Evolutionary conservation across 1,140 invertebrate species (phyloP), one percentile per base, ranked within the genome.

Genomic region (Penaeus japonicus): DNA sequence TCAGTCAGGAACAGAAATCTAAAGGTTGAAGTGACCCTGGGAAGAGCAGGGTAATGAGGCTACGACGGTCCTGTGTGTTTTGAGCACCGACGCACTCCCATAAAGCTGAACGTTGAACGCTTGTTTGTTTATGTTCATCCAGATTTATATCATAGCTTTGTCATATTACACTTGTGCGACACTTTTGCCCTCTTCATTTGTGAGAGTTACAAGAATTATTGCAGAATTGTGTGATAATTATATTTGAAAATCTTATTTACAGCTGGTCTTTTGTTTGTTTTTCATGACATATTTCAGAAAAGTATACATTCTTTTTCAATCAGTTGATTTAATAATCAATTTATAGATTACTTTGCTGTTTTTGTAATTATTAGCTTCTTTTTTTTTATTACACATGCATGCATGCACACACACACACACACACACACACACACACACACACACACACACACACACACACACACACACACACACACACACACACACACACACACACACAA

Each of bases 1-100:
- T 47, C 86, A 88, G 35, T 82, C 79, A n/a, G 81, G 80, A 22
- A 30, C 65, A 24, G 79, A 88, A 65, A 88, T 86, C 17, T 86
- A 86, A 65, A 22, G 3, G 15, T 53, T 12, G 0, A 22, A 79
- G 17, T 18, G 47, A n/a, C 15, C 39, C 15, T 79, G 54, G 47
- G 27, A 53, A 53, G 35, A 15, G 18, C 24, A 15, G 54, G 32
- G 32, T 53, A 53, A 53, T 79, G 77, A 79, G 54, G 77, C 77
- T 53, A 53, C 22, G 47, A 35, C 2, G 47, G 77, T 47, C 22
- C 35, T 4, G n/a, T 47, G 27, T 39, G 27, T 79, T 77, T 79
- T 79, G 32, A 77, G 32, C 24, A 32, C 12, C n/a, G 54, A 35
- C 32, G n/a, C 77, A 47, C 17, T 39, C 4, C 2, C 7, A 17